These are phyloP conservation scores for Astatotilapia flaviijosephi DNA, from an alignment of 2,113 vertebrate genomes.

Conservation along the genomic window DNA sequence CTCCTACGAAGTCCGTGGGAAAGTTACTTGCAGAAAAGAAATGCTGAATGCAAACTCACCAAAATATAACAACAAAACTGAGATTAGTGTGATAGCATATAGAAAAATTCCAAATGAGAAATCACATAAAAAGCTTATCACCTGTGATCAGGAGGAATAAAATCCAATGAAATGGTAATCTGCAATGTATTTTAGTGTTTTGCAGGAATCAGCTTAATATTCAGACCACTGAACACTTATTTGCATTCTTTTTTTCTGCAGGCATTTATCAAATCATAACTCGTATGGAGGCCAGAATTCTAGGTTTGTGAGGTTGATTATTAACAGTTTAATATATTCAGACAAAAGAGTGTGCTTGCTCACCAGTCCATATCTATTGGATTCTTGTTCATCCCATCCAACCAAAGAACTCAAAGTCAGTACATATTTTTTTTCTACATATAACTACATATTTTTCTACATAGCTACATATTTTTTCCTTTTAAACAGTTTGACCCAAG, in stretches of 20 bases:
- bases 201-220: neutral
- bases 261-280: neutral
- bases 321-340: neutral
- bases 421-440: neutral
- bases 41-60: neutral
- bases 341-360: neutral
- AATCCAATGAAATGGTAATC: neutral
- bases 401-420: neutral
- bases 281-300: neutral
- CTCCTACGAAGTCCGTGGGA: constrained; percentile 7
- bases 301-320: neutral
- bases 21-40: neutral
- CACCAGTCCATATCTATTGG: neutral
- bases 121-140: neutral
- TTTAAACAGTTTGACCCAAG: rapidly evolving
- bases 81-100: neutral
- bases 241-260: neutral
- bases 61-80: neutral
- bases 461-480: rapidly evolving
- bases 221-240: neutral
- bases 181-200: neutral
- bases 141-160: neutral
- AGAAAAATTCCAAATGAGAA: neutral
- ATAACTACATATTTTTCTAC: neutral
- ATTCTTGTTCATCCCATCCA: neutral